A percentile compares a stretch with the other conserved stretches of the same genome.
phyloP scores from a whole-genome alignment of 2,797 vertebrate genomes.

The Tarsius wallacei region DNA sequence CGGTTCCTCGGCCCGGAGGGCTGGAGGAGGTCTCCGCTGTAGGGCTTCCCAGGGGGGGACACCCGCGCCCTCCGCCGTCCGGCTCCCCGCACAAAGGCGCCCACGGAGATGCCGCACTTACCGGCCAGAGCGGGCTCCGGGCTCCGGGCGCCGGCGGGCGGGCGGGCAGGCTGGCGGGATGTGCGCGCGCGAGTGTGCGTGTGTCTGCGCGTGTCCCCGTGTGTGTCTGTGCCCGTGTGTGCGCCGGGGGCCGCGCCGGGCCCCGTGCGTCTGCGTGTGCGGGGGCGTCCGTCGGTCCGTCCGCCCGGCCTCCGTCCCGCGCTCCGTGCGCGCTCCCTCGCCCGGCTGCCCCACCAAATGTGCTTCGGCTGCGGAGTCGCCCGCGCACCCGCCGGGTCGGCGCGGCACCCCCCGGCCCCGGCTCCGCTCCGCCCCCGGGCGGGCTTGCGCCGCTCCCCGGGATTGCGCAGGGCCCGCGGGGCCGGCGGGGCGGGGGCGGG shows the following conservation, averaged over 20 bases:
- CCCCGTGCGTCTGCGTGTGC: conserved; percentile 85
- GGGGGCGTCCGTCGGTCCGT: conserved; percentile 83
- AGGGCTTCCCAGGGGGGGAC: background rate
- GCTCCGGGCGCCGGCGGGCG: conserved; percentile 69
- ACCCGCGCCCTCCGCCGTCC: conserved; percentile 3
- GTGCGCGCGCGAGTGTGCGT: conserved; percentile 75
- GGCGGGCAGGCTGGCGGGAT: conserved; percentile 73
- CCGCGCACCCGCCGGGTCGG: conserved; percentile 59
- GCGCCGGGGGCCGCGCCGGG: conserved; percentile 71
- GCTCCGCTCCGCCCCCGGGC: conserved; percentile 79
- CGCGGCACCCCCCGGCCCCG: conserved; percentile 20
- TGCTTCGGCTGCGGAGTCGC: conserved; percentile 64
- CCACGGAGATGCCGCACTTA: conserved; percentile 77
- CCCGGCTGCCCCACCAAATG: conserved; percentile 29
- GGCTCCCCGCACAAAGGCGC: conserved; percentile 80
- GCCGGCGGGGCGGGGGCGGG: background rate
- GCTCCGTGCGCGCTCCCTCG: conserved; percentile 75
- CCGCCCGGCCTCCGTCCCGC: conserved; percentile 71
- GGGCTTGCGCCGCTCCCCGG: conserved; percentile 51
- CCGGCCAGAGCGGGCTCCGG: conserved; percentile 82
- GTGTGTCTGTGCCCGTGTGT: conserved; percentile 47
- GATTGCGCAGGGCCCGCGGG: conserved; percentile 77
- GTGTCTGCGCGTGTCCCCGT: conserved; percentile 64
- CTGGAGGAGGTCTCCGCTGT: conserved; percentile 12
- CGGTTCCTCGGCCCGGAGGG: background rate